A percentile compares a stretch with the other conserved stretches of the same genome.
Evolutionary conservation across 1,140 invertebrate species (phyloP).

Genomic region (Chlorops oryzae): DNA sequence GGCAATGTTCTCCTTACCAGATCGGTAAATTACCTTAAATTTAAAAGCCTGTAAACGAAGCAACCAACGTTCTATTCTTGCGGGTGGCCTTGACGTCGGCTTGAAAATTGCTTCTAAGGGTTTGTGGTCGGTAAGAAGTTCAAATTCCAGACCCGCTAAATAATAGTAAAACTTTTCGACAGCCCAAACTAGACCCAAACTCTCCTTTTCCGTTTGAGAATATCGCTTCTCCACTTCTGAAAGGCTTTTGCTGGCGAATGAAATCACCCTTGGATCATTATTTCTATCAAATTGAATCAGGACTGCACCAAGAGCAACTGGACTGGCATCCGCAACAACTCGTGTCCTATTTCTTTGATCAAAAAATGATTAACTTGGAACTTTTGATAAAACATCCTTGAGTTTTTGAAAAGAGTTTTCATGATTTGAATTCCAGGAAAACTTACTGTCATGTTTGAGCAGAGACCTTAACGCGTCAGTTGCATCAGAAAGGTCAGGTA

Average conservation of each 20-base stretch:
- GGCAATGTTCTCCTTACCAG: no score
- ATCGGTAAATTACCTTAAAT: no score
- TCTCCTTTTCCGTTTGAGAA: slow-evolving; percentile 19
- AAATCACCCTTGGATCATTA: slow-evolving; percentile 9
- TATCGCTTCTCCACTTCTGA: slow-evolving; percentile 14
- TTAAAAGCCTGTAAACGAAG: no score
- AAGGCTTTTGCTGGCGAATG: slow-evolving; percentile 13
- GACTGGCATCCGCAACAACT: slow-evolving; percentile 18
- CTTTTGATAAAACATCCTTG: slow-evolving; percentile 5
- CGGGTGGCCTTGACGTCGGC: no score
- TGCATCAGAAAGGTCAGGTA: slow-evolving; percentile 12
- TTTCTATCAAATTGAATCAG: slow-evolving; percentile 10
- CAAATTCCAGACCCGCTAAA: slow-evolving; percentile 8
- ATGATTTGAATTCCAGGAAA: slow-evolving; percentile 4
- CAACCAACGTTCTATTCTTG: no score
- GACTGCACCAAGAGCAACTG: slow-evolving; percentile 14
- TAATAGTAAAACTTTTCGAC: no score
- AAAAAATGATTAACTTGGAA: slow-evolving; percentile 9
- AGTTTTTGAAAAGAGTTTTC: slow-evolving; percentile 11
- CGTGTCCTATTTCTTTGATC: slow-evolving; percentile 1
- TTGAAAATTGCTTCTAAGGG: slow-evolving; percentile 16
- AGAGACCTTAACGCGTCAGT: no score
- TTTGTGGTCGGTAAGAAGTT: slow-evolving; percentile 16
- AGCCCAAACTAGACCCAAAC: slow-evolving; percentile 12
- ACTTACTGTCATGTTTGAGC: slow-evolving; percentile 8